Conservation (phyloP, 1,140 invertebrate species). For the Sminthurinus signatus region DNA sequence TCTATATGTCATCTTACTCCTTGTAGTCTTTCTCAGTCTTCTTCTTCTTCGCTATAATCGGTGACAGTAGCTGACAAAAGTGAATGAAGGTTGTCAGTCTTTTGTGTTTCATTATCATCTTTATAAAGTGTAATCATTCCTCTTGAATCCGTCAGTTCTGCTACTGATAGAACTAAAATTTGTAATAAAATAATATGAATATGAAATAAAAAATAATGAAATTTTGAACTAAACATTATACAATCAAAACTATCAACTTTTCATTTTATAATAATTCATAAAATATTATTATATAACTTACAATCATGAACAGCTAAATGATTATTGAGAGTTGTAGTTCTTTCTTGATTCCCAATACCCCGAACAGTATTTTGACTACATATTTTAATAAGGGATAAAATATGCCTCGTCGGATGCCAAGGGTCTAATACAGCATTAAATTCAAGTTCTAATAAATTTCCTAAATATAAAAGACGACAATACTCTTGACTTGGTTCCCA, state of each 20-base stretch:
- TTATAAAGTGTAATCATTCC: constrained; percentile 26
- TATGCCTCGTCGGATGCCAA: constrained; percentile 37
- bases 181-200: too few relatives aligned
- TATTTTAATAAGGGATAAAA: constrained; percentile 19
- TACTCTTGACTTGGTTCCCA: constrained; percentile 33
- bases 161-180: constrained; percentile 29
- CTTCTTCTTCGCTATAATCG: constrained; percentile 17
- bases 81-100: constrained; percentile 1
- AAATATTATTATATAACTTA: too few relatives aligned
- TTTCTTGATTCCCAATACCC: too few relatives aligned
- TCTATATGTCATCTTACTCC: too few relatives aligned
- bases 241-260: too few relatives aligned
- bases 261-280: too few relatives aligned
- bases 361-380: constrained; percentile 6
- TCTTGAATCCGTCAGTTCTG: constrained; percentile 27
- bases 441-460: constrained; percentile 28
- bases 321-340: constrained; percentile 21
- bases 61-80: too few relatives aligned
- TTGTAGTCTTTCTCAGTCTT: not conserved
- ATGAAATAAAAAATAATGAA: not conserved
- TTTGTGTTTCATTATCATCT: constrained; percentile 17
- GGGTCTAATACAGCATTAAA: constrained; percentile 5
- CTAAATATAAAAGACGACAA: constrained; percentile 26
- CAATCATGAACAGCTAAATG: constrained; percentile 32
- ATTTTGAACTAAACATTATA: too few relatives aligned